Evolutionary conservation across 2,113 vertebrate genomes (phyloP), one percentile per base, ranked within the genome.

Genomic region (Oxygymnocypris stewartii): DNA sequence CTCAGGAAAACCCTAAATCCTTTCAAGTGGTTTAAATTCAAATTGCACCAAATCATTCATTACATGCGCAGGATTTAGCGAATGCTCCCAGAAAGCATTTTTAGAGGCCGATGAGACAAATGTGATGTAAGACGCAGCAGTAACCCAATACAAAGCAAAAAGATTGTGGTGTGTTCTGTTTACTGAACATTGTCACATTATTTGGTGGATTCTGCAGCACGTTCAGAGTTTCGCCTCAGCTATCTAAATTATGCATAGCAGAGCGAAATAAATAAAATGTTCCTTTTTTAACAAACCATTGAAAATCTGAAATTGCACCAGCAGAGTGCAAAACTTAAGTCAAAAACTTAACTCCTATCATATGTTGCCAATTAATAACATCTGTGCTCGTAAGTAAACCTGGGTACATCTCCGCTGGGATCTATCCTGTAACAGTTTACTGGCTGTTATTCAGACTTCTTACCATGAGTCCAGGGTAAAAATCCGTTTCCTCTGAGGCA

Each of bases 41-140:
- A 49, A 74, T 75, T 47, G 49, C 61, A 54, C 65, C 37, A n/a
- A 85, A 85, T 77, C 83, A 75, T 85, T 63, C 73, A 61, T 49
- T 86, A 71, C 73, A 57, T 71, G 47, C 20, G 11, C 2, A 4
- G 12, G 44, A 81, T 81, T 81, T 13, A 81, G 79, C 20, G 35
- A 79, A n/a, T 40, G n/a, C 4, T 31, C 42, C 28, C 44, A 37
- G 40, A 51, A 51, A 67, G 63, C 65, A 51, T 71, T 54, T 82
- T 83, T n/a, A 71, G 44, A 49, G 28, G 37, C 18, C 3, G 49
- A 49, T 82, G 61, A 31, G 25, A n/a, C 25, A 11, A 83, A 71
- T 37, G 81, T 83, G 65, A 83, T 83, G 65, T 83, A 83, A 54
- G 28, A 71, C 2, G 5, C 80, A n/a, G n/a, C n/a, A 51, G 63